Percentiles rank a stretch among this genome's conserved stretches.
Evolutionary conservation across 2,797 vertebrate species (phyloP).

Genomic region (Philypnodon macrostomus): DNA sequence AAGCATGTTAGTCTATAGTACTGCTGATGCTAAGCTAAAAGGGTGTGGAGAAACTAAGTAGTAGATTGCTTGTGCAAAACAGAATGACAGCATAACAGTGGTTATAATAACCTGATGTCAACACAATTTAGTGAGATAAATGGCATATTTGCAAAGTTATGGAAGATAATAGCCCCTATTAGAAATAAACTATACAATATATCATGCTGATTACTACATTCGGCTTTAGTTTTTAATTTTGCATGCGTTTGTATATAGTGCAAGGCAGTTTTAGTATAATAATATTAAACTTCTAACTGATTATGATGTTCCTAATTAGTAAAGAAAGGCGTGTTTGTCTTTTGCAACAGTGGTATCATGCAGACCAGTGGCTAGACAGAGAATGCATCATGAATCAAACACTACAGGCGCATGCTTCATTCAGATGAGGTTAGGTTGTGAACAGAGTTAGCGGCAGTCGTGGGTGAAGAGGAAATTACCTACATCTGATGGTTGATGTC

Average conservation of each 20-base stretch:
- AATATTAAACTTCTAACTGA: no score
- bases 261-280: constrained; percentile 19
- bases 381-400: constrained; percentile 5
- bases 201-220: no score
- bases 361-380: constrained; percentile 12
- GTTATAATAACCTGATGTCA: no score
- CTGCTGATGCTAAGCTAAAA: background rate
- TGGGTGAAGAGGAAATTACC: constrained; percentile 47
- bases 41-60: no score
- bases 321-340: background rate
- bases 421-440: constrained; percentile 5
- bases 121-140: background rate
- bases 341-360: constrained; percentile 19
- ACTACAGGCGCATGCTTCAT: constrained; percentile 27
- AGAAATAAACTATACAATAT: no score
- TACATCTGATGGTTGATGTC: constrained; percentile 55
- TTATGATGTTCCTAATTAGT: no score
- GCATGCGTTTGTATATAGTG: background rate
- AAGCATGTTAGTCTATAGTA: background rate
- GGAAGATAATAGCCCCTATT: no score
- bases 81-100: no score
- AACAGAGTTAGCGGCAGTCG: constrained; percentile 40
- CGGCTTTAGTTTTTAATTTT: no score
- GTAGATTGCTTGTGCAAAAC: no score
- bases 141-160: background rate